Evolutionary conservation across 2,797 vertebrate genomes (phyloP), one percentile per base, ranked within the genome.

Genomic region (Hoplostethus atlanticus): DNA sequence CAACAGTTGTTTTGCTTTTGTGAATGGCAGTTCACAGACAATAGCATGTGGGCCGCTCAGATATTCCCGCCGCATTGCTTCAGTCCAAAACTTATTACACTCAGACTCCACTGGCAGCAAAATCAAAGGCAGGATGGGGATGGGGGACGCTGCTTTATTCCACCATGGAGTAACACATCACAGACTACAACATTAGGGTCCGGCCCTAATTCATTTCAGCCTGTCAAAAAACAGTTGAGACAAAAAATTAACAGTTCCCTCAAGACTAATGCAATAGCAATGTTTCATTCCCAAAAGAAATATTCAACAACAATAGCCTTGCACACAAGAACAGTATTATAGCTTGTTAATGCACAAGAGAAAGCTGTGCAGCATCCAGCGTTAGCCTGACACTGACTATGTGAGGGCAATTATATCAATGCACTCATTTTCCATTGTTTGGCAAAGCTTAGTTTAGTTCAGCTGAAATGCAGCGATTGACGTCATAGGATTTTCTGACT

Each of bases 1-100:
- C 83, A 92, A 92, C 85, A 71, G 66, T 83, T 90, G 85, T 87
- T 91, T 91, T 89, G 71, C 84, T 88, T 91, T 88, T 78, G 77
- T 91, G 84, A 91, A 91, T 84, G 86, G 81, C 63, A 68, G 75
- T 71, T 90, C 77, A 42, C 36, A 76, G 78, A 92, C 87, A 92
- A 92, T 84, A 84, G 86, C 71, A 77, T 76, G 83, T 83, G 81
- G 87, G 80, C 75, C 5, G 53, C 74, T 73, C 47, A 83, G 68
- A 84, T 84, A 83, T 83, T 85, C 83, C 63, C 58, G 15, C 70
- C 79, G 72, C 73, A 86, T 77, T 52, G 80, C 76, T 77, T 65
- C 36, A 16, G 67, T 87, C 78, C 77, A 88, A 85, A 90, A 90
- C 83, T 73, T 88, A 86, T 91, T 94, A 90, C 80, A 90, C 73